Conservation (phyloP, 2,888 invertebrate genomes). For the Amphiduros pacificus region DNA sequence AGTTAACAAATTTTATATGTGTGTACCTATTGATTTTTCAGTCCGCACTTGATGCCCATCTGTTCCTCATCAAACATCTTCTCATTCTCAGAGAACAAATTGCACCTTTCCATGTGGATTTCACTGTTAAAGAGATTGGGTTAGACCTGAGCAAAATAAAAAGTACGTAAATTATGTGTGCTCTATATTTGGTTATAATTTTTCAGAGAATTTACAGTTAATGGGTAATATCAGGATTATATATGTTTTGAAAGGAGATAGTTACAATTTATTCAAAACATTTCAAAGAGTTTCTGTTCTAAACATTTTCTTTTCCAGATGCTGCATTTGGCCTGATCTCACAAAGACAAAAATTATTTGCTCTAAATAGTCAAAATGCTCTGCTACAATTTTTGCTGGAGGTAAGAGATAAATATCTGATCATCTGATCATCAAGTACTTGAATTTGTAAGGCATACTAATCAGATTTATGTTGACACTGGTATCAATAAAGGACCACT, state of each 20-base stretch:
- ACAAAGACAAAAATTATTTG: slow-evolving; percentile 83
- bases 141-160: slow-evolving; percentile 92
- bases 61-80: slow-evolving; percentile 98
- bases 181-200: neutral
- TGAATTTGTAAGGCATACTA: too few species aligned
- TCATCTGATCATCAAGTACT: too few species aligned
- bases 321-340: slow-evolving; percentile 65
- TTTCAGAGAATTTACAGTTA: neutral
- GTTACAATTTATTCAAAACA: too few species aligned
- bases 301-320: slow-evolving; percentile 39
- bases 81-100: slow-evolving; percentile 96
- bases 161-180: slow-evolving; percentile 61
- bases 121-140: slow-evolving; percentile 80
- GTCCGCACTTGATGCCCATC: slow-evolving; percentile 81
- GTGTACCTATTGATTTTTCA: slow-evolving; percentile 2
- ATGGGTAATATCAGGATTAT: neutral
- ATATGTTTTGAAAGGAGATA: neutral
- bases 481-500: too few species aligned
- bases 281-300: too few species aligned
- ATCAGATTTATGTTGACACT: too few species aligned
- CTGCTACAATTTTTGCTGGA: slow-evolving; percentile 79
- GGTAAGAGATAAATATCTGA: too few species aligned
- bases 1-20: too few species aligned
- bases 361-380: slow-evolving; percentile 84
- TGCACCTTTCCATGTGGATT: slow-evolving; percentile 91